These are phyloP conservation scores for Tolypeutes matacus DNA, from an alignment of 2,797 vertebrate genomes.

Conservation along the genomic window DNA sequence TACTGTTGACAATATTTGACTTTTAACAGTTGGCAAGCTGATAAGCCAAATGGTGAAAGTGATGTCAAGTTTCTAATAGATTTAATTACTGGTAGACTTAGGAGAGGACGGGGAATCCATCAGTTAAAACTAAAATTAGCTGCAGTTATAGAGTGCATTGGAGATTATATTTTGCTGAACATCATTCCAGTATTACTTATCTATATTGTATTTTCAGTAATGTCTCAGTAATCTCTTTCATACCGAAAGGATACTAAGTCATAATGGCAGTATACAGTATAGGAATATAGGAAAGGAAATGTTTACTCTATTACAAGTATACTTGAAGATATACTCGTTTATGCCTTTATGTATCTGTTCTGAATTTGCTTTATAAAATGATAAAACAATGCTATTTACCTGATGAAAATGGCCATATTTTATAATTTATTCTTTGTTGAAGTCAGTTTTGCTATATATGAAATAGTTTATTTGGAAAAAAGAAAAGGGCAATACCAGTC, in stretches of 20 bases:
- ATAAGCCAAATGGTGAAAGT: constrained; percentile 78
- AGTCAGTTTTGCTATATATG: constrained; percentile 21
- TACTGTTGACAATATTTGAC: constrained; percentile 63
- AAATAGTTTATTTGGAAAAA: constrained; percentile 1
- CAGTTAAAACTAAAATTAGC: constrained; percentile 68
- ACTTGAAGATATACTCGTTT: background rate
- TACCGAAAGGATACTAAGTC: constrained; percentile 23
- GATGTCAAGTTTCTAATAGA: constrained; percentile 79
- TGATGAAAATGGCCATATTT: background rate
- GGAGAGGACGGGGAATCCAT: background rate
- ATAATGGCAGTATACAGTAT: background rate
- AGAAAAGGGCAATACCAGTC: background rate
- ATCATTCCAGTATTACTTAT: constrained; percentile 80
- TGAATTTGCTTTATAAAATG: constrained; percentile 42
- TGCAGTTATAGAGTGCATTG: constrained; percentile 76
- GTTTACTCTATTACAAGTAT: no score
- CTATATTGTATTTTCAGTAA: constrained; percentile 55
- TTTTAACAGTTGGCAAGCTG: constrained; percentile 58
- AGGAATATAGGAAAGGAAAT: constrained; percentile 43
- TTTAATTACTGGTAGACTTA: constrained; percentile 74
- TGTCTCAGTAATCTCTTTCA: constrained; percentile 64
- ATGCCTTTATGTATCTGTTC: background rate
- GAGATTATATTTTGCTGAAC: constrained; percentile 80
- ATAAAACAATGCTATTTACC: background rate
- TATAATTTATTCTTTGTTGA: background rate